These are phyloP conservation scores for Sorex maritimensis DNA, from an alignment of 2,797 vertebrate species.

Conservation along the genomic window DNA sequence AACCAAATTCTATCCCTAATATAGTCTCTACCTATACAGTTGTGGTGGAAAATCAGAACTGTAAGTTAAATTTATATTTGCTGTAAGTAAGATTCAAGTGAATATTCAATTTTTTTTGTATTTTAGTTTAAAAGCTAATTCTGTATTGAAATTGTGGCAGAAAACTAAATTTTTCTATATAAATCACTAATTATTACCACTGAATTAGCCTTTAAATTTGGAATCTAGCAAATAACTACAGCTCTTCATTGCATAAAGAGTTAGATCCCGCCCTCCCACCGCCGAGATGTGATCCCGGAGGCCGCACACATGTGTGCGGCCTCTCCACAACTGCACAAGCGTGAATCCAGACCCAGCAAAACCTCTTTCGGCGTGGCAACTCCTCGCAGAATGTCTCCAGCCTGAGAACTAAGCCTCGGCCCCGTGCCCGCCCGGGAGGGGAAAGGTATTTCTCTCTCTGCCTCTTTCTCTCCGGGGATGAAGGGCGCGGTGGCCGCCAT, in stretches of 20 bases:
- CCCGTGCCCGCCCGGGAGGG: too few species aligned
- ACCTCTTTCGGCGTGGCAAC: too few species aligned
- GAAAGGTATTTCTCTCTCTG: too few species aligned
- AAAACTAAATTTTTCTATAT: constrained; percentile 51
- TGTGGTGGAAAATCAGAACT: constrained; percentile 48
- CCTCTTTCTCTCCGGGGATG: too few species aligned
- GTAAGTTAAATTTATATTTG: constrained; percentile 46
- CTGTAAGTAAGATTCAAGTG: constrained; percentile 26
- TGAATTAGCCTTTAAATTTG: constrained; percentile 19
- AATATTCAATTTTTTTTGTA: constrained; percentile 41
- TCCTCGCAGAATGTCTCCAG: too few species aligned
- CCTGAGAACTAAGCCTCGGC: too few species aligned
- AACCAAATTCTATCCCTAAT: neutral
- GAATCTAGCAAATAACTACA: constrained; percentile 58
- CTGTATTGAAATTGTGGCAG: constrained; percentile 35
- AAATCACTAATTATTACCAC: constrained; percentile 9
- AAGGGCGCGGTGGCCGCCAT: too few species aligned
- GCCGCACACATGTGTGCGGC: too few species aligned
- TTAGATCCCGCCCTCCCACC: too few species aligned
- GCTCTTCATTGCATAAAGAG: constrained; percentile 47
- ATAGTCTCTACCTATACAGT: neutral
- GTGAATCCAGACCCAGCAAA: too few species aligned
- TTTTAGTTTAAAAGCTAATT: constrained; percentile 73
- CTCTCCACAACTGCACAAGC: too few species aligned
- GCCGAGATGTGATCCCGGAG: too few species aligned